Evolutionary conservation across 2,888 invertebrate species (phyloP).

Genomic region (Sinhomidia bicolor): DNA sequence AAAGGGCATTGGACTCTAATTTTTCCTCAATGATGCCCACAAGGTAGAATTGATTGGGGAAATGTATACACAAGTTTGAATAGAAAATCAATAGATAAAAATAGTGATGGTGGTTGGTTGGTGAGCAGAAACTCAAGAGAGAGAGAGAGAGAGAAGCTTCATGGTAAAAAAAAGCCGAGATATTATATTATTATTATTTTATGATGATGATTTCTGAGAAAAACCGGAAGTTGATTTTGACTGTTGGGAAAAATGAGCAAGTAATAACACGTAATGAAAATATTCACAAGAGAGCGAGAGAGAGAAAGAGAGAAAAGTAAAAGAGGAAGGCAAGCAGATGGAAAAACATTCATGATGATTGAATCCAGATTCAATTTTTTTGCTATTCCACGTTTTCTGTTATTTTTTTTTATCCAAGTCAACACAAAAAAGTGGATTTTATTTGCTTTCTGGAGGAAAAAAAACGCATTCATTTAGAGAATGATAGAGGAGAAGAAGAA

Average conservation of each 20-base stretch:
- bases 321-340: neutral
- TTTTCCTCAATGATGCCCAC: neutral
- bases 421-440: slow-evolving; percentile 16
- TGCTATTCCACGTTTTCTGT: neutral
- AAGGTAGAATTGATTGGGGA: neutral
- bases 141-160: neutral
- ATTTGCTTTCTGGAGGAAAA: neutral
- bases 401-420: neutral
- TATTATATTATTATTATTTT: too few species aligned
- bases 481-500: neutral
- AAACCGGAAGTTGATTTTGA: neutral
- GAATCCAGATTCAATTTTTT: slow-evolving; percentile 39
- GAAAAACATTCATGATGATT: slow-evolving; percentile 32
- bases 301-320: too few species aligned
- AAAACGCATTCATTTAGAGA: neutral
- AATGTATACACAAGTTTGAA: neutral
- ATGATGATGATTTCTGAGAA: neutral
- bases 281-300: neutral
- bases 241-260: slow-evolving; percentile 2
- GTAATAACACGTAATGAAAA: neutral
- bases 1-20: slow-evolving; percentile 50
- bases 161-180: neutral
- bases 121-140: too few species aligned
- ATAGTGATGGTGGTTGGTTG: too few species aligned
- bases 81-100: slow-evolving; percentile 17